phyloP scores from a whole-genome alignment of 2,888 invertebrate species.

The Chirona hameri region DNA sequence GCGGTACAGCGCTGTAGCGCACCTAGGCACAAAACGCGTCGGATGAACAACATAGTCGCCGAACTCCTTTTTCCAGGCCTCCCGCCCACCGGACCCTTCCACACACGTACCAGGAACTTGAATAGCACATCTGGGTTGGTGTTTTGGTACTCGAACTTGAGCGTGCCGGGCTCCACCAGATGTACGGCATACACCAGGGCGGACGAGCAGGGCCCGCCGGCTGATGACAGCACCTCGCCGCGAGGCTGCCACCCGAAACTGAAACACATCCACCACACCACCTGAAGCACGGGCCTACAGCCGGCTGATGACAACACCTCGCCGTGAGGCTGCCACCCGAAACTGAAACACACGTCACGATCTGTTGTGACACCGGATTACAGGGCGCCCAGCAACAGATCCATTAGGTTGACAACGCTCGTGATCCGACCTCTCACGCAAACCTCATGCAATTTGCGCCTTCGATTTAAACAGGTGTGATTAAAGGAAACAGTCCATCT shows the following conservation, averaged over 20 bases:
- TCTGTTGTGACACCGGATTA: slow-evolving; percentile 55
- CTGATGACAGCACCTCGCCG: slow-evolving; percentile 51
- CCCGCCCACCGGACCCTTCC: not conserved
- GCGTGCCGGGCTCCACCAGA: slow-evolving; percentile 53
- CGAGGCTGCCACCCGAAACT: slow-evolving; percentile 52
- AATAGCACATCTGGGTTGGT: slow-evolving; percentile 50
- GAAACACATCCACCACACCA: slow-evolving; percentile 42
- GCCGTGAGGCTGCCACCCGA: slow-evolving; percentile 51
- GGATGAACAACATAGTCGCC: too few species aligned
- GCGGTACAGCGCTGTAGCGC: too few species aligned
- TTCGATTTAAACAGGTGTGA: too few species aligned
- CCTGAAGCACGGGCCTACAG: slow-evolving; percentile 53
- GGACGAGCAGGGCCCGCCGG: slow-evolving; percentile 53
- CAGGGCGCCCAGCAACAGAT: slow-evolving; percentile 42
- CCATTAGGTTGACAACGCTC: too few species aligned
- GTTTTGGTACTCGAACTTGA: slow-evolving; percentile 54
- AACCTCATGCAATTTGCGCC: too few species aligned
- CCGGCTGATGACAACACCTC: slow-evolving; percentile 52
- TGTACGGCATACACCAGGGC: slow-evolving; percentile 53
- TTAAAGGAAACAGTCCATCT: too few species aligned
- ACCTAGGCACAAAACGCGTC: too few species aligned
- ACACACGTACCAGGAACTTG: slow-evolving; percentile 50
- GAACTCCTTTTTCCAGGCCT: too few species aligned
- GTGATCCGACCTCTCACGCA: too few species aligned
- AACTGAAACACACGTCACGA: too few species aligned